Evolutionary conservation across 1,140 invertebrate species (phyloP), one percentile per base, ranked within the genome.

Genomic region (Calephelis virginiensis): DNA sequence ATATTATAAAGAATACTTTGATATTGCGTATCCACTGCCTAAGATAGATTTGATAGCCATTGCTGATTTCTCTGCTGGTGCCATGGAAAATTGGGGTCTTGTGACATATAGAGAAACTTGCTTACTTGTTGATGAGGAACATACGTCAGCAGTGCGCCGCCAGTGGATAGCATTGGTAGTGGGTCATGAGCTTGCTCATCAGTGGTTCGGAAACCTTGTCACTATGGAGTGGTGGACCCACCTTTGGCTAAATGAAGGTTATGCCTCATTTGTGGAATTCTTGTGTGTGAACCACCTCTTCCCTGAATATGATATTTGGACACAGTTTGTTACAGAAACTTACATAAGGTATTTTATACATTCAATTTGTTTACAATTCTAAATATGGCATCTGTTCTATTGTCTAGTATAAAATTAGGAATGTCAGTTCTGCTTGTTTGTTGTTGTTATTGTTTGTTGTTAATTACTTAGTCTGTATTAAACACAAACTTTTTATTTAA

Each of bases 71-170:
- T 95, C 95, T 45, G 94, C 94, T 46, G 97, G 97, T 70, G 98
- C 97, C 49, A 99, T 99, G 98, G 98, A 99, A 90, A 99, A 99
- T 89, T 99, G 98, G 98, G 98, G 97, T 14, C 73, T 94, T 38
- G 93, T 94, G 10, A 94, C 93, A 66, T 94, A 92, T 70, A 93
- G 97, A 64, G 97, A 98, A 85, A 95, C 95, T 4, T 96, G 95
- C 78, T 92, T 98, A 0, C 88, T 98, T 6, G 96, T 97, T 1
- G 97, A 98, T 91, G 94, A 95, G 5, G 92, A 96, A 72, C 97
- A 97, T 78, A 97, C 96, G 0, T 97, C 97, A 37, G 93, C 96
- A 5, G 93, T 94, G 37, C 93, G 94, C 56, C 96, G 97, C 77
- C 97, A 98, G 78, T 96, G 94, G 90, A 97, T 98, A 71, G 97